phyloP scores from a whole-genome alignment of 2,888 invertebrate species.

The Drosophila incognita region DNA sequence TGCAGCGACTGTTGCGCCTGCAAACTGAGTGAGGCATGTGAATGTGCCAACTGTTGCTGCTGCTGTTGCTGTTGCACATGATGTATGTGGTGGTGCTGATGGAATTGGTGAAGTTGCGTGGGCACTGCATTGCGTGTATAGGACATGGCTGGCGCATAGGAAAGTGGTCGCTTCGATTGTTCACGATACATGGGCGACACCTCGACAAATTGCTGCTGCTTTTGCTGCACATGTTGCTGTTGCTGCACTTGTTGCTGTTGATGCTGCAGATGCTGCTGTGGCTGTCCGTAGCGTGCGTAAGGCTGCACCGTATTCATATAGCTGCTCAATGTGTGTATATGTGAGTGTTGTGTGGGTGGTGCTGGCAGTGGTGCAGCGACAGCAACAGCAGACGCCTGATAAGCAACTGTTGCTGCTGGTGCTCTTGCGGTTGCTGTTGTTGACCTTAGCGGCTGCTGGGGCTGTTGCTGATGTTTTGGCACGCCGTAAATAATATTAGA shows the following conservation, averaged over 20 bases:
- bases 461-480: conserved; percentile 51
- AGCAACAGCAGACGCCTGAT: conserved; percentile 6
- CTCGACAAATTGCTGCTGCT: conserved; percentile 50
- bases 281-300: conserved; percentile 72
- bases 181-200: conserved; percentile 73
- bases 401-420: conserved; percentile 16
- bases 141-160: conserved; percentile 71
- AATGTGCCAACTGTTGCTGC: conserved; percentile 4
- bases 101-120: conserved; percentile 52
- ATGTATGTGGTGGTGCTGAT: conserved; percentile 27
- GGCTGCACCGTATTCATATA: conserved; percentile 79
- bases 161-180: conserved; percentile 64
- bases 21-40: conserved; percentile 40
- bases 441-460: conserved; percentile 34
- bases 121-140: conserved; percentile 55
- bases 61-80: conserved; percentile 24
- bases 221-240: conserved; percentile 34
- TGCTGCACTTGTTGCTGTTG: conserved; percentile 31
- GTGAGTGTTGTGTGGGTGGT: conserved; percentile 61
- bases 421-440: conserved; percentile 17
- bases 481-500: conserved; percentile 58
- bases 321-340: conserved; percentile 72
- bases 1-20: conserved; percentile 69
- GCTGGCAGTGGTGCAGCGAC: conserved; percentile 37
- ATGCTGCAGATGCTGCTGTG: conserved; percentile 44